Evolutionary conservation across 2,113 vertebrate genomes (phyloP).

Genomic region (Oncorhynchus kisutch): DNA sequence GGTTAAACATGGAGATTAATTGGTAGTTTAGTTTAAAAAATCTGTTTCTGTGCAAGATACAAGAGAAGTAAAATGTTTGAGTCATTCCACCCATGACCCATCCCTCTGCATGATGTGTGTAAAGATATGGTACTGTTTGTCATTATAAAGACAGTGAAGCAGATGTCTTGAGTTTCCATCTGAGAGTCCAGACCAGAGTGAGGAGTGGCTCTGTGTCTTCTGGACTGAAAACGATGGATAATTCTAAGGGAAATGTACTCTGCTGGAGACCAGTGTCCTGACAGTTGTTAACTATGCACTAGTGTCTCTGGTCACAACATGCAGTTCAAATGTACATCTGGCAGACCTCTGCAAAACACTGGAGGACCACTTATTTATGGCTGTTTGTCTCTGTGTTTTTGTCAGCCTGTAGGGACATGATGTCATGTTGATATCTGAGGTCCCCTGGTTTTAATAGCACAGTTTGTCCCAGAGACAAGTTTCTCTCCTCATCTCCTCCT

Average conservation of each 20-base stretch:
- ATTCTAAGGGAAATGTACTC: background rate
- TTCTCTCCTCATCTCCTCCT: background rate
- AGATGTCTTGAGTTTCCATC: background rate
- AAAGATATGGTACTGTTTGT: background rate
- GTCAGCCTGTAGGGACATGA: background rate
- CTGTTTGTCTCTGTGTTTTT: background rate
- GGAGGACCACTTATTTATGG: background rate
- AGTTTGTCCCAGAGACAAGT: too few species aligned
- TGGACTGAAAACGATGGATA: background rate
- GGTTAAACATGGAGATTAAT: background rate
- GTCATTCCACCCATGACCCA: background rate
- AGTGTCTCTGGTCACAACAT: background rate
- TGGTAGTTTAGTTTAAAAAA: background rate
- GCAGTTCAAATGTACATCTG: background rate
- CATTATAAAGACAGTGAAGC: background rate
- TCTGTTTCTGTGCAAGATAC: background rate
- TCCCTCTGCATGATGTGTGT: background rate
- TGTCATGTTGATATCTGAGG: background rate
- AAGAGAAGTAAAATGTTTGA: background rate
- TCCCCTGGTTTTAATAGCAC: too few species aligned
- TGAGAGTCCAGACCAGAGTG: background rate
- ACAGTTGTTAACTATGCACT: conserved; percentile 1
- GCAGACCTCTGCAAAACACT: background rate
- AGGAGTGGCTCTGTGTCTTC: too few species aligned
- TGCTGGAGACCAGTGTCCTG: background rate